These are phyloP conservation scores for Sinocyclocheilus grahami DNA, from an alignment of 2,113 vertebrate species.

Conservation along the genomic window DNA sequence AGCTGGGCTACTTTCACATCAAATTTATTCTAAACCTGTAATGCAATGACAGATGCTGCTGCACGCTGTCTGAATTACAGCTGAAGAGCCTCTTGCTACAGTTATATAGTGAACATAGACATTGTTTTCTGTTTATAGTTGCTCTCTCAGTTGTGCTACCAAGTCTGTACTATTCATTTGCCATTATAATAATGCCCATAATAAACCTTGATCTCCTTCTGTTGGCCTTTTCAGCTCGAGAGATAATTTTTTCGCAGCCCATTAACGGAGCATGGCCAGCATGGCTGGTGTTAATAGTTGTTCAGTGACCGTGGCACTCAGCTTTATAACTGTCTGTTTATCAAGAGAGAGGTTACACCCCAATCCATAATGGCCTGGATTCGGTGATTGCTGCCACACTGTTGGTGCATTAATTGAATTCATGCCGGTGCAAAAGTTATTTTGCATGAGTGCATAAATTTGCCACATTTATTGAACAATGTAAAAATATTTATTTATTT, in stretches of 20 bases:
- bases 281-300: slow-evolving; percentile 51
- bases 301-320: slow-evolving; percentile 56
- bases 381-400: slow-evolving; percentile 75
- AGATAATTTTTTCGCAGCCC: slow-evolving; percentile 46
- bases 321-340: slow-evolving; percentile 69
- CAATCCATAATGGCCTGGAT: slow-evolving; percentile 66
- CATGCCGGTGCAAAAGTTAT: slow-evolving; percentile 83
- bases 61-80: slow-evolving; percentile 4
- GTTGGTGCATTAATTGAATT: slow-evolving; percentile 84
- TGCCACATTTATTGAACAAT: slow-evolving; percentile 84
- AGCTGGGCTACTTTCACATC: slow-evolving; percentile 26
- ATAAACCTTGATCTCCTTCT: slow-evolving; percentile 36
- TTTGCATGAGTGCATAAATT: slow-evolving; percentile 85
- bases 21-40: slow-evolving; percentile 22
- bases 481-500: slow-evolving; percentile 62
- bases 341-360: slow-evolving; percentile 74
- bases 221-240: slow-evolving; percentile 43
- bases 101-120: neutral
- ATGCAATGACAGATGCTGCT: slow-evolving; percentile 15
- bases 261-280: slow-evolving; percentile 51
- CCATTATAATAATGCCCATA: slow-evolving; percentile 46
- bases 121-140: slow-evolving; percentile 15
- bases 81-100: neutral
- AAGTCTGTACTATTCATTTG: neutral
- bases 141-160: neutral